These are phyloP conservation scores for Nyleta sp. DNA, from an alignment of 2,888 invertebrate genomes.

Conservation along the genomic window DNA sequence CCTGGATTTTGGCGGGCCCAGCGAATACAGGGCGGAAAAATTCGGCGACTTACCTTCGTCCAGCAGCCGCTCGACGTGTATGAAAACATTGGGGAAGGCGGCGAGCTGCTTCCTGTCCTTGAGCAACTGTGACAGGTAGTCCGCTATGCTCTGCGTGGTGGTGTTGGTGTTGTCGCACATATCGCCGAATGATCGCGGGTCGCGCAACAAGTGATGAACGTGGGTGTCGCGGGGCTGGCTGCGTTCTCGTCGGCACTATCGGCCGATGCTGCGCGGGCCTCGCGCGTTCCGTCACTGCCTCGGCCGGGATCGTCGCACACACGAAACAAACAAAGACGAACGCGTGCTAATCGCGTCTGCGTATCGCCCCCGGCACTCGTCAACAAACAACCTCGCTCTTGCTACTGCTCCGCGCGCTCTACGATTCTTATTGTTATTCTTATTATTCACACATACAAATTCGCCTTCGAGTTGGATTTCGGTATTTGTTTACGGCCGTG, in stretches of 20 bases:
- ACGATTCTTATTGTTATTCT: too few relatives aligned
- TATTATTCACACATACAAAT: too few relatives aligned
- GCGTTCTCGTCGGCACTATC: constrained; percentile 30
- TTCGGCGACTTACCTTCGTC: constrained; percentile 95
- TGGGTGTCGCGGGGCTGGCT: constrained; percentile 26
- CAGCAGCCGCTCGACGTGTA: constrained; percentile 99
- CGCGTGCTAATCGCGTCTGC: constrained; percentile 35
- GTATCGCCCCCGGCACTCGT: constrained; percentile 29
- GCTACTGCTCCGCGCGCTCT: too few relatives aligned
- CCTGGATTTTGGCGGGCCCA: neutral
- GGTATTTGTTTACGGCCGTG: neutral
- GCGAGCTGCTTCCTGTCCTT: constrained; percentile 99
- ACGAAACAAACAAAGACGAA: constrained; percentile 52
- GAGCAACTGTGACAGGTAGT: constrained; percentile 99
- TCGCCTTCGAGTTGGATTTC: too few relatives aligned
- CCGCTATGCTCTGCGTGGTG: constrained; percentile 98
- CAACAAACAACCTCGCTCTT: constrained; percentile 38
- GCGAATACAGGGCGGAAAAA: too few relatives aligned
- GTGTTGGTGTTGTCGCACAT: constrained; percentile 83
- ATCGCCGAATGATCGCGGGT: constrained; percentile 41
- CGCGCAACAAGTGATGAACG: constrained; percentile 57
- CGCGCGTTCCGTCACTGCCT: constrained; percentile 56
- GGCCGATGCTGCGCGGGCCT: constrained; percentile 46
- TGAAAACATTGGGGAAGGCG: constrained; percentile 99
- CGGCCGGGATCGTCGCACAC: constrained; percentile 39